Conservation (phyloP, 2,113 vertebrate genomes). For the Cryptotis parvus region DNA sequence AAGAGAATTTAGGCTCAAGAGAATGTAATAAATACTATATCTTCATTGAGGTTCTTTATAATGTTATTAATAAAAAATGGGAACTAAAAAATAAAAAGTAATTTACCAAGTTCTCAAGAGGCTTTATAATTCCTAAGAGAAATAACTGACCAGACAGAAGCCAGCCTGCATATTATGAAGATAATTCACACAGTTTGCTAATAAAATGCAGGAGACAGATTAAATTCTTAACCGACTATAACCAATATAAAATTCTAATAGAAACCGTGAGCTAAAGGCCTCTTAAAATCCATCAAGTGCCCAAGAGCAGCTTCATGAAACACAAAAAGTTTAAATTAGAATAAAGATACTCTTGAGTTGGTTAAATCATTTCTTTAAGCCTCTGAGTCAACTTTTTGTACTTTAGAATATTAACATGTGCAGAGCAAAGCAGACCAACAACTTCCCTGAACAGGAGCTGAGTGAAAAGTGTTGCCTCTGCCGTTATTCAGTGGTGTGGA, state of each 20-base stretch:
- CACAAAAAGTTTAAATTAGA: slow-evolving; percentile 28
- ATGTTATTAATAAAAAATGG: slow-evolving; percentile 69
- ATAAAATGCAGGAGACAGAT: slow-evolving; percentile 63
- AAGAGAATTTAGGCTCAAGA: slow-evolving; percentile 63
- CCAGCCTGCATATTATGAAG: slow-evolving; percentile 42
- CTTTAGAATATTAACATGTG: background rate
- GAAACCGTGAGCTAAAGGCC: slow-evolving; percentile 40
- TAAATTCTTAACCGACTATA: slow-evolving; percentile 66
- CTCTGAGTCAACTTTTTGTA: slow-evolving; percentile 1
- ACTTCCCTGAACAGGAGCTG: too few species aligned
- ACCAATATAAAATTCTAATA: slow-evolving; percentile 59
- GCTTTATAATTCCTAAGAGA: slow-evolving; percentile 51
- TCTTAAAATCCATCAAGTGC: slow-evolving; percentile 54
- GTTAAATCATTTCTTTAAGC: slow-evolving; percentile 27
- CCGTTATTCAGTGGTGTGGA: too few species aligned
- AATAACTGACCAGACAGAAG: slow-evolving; percentile 60
- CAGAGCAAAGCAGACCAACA: background rate
- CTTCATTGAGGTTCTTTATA: slow-evolving; percentile 62
- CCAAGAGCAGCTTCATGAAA: slow-evolving; percentile 40
- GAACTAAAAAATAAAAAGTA: slow-evolving; percentile 65
- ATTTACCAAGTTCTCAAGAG: slow-evolving; percentile 66
- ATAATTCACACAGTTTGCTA: slow-evolving; percentile 68
- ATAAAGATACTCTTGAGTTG: slow-evolving; percentile 12
- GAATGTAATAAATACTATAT: slow-evolving; percentile 55
- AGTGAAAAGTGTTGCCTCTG: too few species aligned